Conservation (phyloP, 1,140 invertebrate genomes). For the Heliothis virescens region DNA sequence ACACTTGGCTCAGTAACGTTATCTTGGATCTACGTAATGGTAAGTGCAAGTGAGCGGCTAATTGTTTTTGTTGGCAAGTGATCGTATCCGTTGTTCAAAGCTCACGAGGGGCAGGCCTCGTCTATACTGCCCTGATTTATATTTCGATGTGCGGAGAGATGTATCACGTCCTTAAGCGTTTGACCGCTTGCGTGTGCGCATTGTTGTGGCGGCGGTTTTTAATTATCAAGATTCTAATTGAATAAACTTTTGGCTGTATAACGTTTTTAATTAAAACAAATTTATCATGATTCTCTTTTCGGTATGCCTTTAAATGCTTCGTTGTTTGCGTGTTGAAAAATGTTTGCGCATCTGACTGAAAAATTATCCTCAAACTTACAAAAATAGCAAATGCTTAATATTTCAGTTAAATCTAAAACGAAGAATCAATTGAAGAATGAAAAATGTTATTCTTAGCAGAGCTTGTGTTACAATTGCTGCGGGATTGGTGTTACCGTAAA, state of each 20-base stretch:
- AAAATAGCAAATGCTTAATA: neutral
- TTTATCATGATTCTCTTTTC: neutral
- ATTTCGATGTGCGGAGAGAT: slow-evolving; percentile 59
- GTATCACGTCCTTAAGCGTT: slow-evolving; percentile 47
- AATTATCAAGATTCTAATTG: slow-evolving; percentile 42
- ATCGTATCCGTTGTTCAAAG: slow-evolving; percentile 75
- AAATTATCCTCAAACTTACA: too few species aligned
- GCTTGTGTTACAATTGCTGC: slow-evolving; percentile 39
- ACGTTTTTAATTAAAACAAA: slow-evolving; percentile 33
- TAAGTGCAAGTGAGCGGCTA: slow-evolving; percentile 72
- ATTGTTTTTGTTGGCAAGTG: slow-evolving; percentile 80
- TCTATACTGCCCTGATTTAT: slow-evolving; percentile 81
- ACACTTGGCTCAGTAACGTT: slow-evolving; percentile 67
- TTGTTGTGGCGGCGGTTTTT: slow-evolving; percentile 13
- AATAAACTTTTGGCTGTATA: slow-evolving; percentile 27
- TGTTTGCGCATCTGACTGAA: neutral
- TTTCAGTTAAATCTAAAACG: neutral
- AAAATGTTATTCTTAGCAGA: slow-evolving; percentile 11
- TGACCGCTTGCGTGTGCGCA: slow-evolving; percentile 38
- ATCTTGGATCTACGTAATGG: slow-evolving; percentile 77
- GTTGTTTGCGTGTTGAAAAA: slow-evolving; percentile 37
- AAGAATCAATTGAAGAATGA: neutral
- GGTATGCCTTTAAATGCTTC: neutral
- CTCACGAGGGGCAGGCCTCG: slow-evolving; percentile 64
- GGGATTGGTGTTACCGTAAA: slow-evolving; percentile 50